Evolutionary conservation across 2,888 invertebrate genomes (phyloP), one percentile per base, ranked within the genome.

Genomic region (Sesia apiformis): DNA sequence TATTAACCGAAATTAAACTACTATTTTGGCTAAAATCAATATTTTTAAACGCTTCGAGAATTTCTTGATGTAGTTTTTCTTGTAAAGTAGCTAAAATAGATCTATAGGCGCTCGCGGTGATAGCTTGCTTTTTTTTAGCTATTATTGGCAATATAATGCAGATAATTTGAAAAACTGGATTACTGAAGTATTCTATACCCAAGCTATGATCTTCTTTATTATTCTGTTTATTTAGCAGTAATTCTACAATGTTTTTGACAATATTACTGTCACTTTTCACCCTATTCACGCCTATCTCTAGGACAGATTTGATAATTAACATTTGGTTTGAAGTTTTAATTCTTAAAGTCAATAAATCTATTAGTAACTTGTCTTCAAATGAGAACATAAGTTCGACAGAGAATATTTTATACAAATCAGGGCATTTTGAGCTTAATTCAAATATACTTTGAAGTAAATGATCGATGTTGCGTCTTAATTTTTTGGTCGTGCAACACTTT

Each of bases 331-430:
- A 66, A 4, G 75, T 76, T 69, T 81, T 87, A 3, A 78, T 74
- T 54, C 75, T 80, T n/a, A 88, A 66, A 41, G 76, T 83, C 0
- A 88, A 60, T 50, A 87, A 63, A 53, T 86, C 70, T 2, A 87
- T 57, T 40, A 88, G 43, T 4, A 58, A 62, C 52, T 66, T 69
- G 38, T 83, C 73, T 57, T 81, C 63, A 42, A 83, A 84, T 23
- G 78, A 73, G 60, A 90, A 89, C 56, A 90, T 73, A 5, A 64
- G 72, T 8, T 81, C 66, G 0, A 81, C 73, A 1, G 84, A 69
- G 49, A 89, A 86, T 57, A 90, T 60, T 68, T 84, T 79, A 58
- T 79, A 88, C 23, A 90, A 58, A 67, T 90, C 87, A 1, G 89
- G 90, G 6, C 76, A 67, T 61, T 85, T 83, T 0, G 72, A 61